Evolutionary conservation across 2,797 vertebrate genomes (phyloP).

Genomic region (Ctenochaetus hawaiiensis): DNA sequence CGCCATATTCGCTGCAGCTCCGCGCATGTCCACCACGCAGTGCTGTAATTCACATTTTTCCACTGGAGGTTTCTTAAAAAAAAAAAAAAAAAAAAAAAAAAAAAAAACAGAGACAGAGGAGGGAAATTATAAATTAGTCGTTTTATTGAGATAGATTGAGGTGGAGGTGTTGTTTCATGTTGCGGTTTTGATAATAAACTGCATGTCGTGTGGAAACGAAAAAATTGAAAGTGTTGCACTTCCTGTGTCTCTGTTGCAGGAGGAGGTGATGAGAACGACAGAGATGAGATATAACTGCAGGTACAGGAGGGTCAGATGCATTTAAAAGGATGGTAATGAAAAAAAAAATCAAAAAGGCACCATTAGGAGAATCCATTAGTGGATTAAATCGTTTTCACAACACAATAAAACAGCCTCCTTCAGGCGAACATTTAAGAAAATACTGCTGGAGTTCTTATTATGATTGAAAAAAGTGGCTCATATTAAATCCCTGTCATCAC

Average conservation of each 20-base stretch:
- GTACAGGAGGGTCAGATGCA: neutral
- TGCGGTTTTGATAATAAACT: constrained; percentile 49
- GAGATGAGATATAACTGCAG: constrained; percentile 3
- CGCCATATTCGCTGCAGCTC: constrained; percentile 86
- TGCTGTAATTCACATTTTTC: constrained; percentile 73
- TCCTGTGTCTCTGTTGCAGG: constrained; percentile 18
- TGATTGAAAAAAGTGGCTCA: neutral
- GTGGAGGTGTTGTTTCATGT: constrained; percentile 11
- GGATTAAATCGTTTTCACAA: neutral
- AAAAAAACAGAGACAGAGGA: too few relatives aligned
- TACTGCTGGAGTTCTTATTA: neutral
- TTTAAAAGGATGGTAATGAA: neutral
- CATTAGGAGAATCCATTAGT: neutral
- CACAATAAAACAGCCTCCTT: neutral
- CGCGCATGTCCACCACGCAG: constrained; percentile 84
- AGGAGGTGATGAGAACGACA: constrained; percentile 1
- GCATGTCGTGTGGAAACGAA: constrained; percentile 63
- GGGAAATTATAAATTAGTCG: constrained; percentile 17
- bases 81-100: too few relatives aligned
- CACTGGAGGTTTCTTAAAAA: constrained; percentile 45
- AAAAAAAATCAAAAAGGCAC: neutral
- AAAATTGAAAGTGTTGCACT: constrained; percentile 37
- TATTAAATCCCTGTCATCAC: too few relatives aligned
- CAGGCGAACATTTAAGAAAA: neutral
- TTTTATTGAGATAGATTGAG: neutral